Evolutionary conservation across 37 sponge, comb jelly and placozoan genomes (phyloP), one percentile per base, ranked within the genome.

Genomic region (Cliona cf. orientalis): DNA sequence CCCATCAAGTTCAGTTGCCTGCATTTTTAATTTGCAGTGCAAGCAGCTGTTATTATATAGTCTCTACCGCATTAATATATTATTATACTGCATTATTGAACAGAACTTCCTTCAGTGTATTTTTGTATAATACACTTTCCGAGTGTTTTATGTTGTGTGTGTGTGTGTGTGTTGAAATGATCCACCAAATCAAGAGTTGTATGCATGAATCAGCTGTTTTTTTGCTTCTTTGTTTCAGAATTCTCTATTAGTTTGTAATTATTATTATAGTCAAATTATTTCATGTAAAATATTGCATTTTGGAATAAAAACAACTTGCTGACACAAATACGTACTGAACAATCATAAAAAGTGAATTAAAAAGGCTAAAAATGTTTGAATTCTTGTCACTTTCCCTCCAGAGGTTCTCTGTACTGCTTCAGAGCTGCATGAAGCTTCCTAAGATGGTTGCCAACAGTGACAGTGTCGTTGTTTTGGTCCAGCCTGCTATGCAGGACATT

Each of bases 151-250:
- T n/a, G n/a, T n/a, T n/a, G n/a, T n/a, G n/a, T n/a, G n/a, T n/a
- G n/a, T n/a, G n/a, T n/a, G n/a, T n/a, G n/a, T n/a, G 70, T 39
- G 43, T 43, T 29, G 23, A 3, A 66, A 69, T 69, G 43, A 69
- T 69, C 70, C 38, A 29, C 23, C 43, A 41, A n/a, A 69, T 69
- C 70, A 41, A 41, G 42, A 3, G 38, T 66, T 9, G 25, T 31
- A n/a, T n/a, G n/a, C n/a, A 61, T 9, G 29, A 6, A 61, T 31
- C 26, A 5, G 29, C 63, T 61, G 63, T 21, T 34, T 12, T 6
- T 6, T 34, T 19, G 40, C 34, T 40, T 40, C 19, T 69, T 61
- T 61, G 62, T 61, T 31, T 17, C 6, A 66, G 14, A 5, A 66
- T 29, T 34, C 38, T 34, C 64, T 29, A 14, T 34, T 28, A 33